A percentile compares a stretch with the other conserved stretches of the same genome.
phyloP scores from a whole-genome alignment of 2,113 vertebrate genomes.

The Nyctibius bracteatus region DNA sequence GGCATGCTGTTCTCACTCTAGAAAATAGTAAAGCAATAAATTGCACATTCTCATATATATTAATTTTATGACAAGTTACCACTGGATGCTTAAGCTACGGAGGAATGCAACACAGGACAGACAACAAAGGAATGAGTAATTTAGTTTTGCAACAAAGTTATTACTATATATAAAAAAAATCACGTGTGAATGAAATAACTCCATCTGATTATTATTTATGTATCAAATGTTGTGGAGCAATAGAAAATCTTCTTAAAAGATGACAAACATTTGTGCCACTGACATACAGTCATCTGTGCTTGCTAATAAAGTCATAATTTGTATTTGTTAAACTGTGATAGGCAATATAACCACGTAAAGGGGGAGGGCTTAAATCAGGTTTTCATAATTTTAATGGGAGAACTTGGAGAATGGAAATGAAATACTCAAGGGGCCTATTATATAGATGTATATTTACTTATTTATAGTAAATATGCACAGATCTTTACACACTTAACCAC shows the following conservation, averaged over 20 bases:
- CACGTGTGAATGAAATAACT: background rate
- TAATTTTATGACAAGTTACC: background rate
- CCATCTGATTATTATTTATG: background rate
- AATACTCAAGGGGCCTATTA: background rate
- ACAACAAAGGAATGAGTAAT: background rate
- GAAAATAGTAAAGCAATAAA: background rate
- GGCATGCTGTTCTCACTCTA: background rate
- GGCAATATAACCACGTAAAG: background rate
- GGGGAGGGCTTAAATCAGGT: background rate
- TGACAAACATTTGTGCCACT: background rate
- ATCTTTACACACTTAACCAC: background rate
- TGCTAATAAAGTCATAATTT: background rate
- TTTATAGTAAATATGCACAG: background rate
- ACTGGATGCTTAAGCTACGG: background rate
- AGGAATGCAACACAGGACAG: background rate
- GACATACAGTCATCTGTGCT: background rate
- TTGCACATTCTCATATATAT: accelerated
- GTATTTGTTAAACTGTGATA: background rate
- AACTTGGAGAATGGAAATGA: background rate
- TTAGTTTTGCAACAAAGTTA: background rate
- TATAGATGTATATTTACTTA: background rate
- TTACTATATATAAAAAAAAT: background rate
- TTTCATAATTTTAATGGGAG: background rate
- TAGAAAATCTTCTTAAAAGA: background rate
- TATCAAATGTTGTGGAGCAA: background rate